Conservation (phyloP, 2,888 invertebrate genomes). For the Eupeodes latifasciatus region DNA sequence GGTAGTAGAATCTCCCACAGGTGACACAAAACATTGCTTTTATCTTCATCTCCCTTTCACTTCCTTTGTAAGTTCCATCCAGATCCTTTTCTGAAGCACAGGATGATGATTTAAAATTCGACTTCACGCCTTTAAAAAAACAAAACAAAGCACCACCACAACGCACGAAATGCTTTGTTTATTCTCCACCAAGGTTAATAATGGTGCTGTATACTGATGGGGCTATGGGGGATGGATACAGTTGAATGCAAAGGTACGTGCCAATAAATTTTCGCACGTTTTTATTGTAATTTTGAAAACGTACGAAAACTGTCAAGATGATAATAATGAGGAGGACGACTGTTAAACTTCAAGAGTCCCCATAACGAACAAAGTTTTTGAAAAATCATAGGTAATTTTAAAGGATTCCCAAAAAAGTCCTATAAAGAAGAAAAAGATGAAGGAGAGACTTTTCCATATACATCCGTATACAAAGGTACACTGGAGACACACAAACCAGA, state of each 20-base stretch:
- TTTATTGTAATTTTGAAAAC: constrained; percentile 80
- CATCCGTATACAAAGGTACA: too few species aligned
- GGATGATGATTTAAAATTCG: constrained; percentile 71
- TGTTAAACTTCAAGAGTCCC: constrained; percentile 52
- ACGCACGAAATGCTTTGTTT: constrained; percentile 64
- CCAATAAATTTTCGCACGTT: constrained; percentile 83
- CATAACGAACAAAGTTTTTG: constrained; percentile 56
- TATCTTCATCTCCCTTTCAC: background rate
- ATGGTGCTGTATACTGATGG: background rate
- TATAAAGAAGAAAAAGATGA: too few species aligned
- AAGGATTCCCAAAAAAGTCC: constrained; percentile 35
- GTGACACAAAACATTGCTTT: constrained; percentile 71
- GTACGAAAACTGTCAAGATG: constrained; percentile 80
- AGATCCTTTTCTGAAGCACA: too few species aligned
- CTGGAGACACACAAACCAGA: background rate
- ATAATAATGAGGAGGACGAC: constrained; percentile 77
- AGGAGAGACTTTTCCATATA: too few species aligned
- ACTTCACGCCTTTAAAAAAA: constrained; percentile 67
- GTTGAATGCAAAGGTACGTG: constrained; percentile 76
- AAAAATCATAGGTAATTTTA: constrained; percentile 53
- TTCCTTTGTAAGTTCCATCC: too few species aligned
- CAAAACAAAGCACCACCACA: constrained; percentile 48
- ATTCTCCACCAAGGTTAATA: constrained; percentile 60
- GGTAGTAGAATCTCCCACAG: constrained; percentile 60
- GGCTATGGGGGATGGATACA: background rate